A percentile compares a stretch with the other conserved stretches of the same genome.
These are phyloP conservation scores for Carapus acus DNA, from an alignment of 2,797 vertebrate species.

Conservation along the genomic window DNA sequence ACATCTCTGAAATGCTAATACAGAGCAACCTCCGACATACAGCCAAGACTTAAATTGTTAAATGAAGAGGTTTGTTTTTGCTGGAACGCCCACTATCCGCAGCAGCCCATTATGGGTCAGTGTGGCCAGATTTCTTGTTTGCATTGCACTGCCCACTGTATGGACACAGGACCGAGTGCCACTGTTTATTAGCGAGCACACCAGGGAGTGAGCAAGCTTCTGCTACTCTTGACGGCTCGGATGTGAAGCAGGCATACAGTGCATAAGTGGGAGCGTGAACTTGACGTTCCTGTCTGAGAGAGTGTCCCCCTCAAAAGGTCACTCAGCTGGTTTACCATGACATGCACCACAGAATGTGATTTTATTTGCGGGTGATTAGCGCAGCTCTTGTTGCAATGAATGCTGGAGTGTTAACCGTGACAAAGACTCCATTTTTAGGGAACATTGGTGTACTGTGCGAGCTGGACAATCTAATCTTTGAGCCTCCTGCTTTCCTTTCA, in stretches of 20 bases:
- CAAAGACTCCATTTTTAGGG: neutral
- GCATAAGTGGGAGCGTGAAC: slow-evolving; percentile 25
- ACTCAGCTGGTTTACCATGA: slow-evolving; percentile 11
- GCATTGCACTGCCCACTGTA: slow-evolving; percentile 15
- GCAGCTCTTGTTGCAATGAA: neutral
- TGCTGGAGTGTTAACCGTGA: neutral
- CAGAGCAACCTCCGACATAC: slow-evolving; percentile 8
- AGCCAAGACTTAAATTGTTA: neutral
- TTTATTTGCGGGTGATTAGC: slow-evolving; percentile 5
- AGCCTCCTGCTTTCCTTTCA: neutral
- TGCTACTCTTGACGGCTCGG: slow-evolving; percentile 7
- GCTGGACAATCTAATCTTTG: neutral
- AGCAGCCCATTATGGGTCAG: slow-evolving; percentile 5
- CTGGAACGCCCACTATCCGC: neutral
- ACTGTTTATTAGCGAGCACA: slow-evolving; percentile 17
- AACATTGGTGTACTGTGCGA: neutral
- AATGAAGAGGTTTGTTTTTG: slow-evolving; percentile 8
- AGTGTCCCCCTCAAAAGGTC: slow-evolving; percentile 10
- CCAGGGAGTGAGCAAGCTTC: neutral
- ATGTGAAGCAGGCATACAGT: too few relatives aligned
- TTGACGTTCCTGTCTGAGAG: slow-evolving; percentile 22
- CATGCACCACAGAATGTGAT: neutral
- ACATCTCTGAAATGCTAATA: slow-evolving; percentile 9
- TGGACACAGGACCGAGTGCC: slow-evolving; percentile 14
- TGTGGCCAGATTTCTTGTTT: slow-evolving; percentile 3